These are phyloP conservation scores for Podarcis muralis DNA, from an alignment of 2,113 vertebrate genomes.

Conservation along the genomic window DNA sequence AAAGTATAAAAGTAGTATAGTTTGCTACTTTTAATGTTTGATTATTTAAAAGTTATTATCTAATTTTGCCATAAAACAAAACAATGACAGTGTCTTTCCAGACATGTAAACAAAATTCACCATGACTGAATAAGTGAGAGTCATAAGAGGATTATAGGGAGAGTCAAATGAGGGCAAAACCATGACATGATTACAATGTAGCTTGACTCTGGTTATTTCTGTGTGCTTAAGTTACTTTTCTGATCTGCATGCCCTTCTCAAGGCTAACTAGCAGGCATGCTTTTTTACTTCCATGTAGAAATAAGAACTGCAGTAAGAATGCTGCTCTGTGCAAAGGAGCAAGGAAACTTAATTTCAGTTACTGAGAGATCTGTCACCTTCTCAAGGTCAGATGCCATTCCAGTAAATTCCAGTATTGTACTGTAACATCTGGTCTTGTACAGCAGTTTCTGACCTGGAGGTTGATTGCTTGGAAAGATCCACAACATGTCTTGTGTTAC, in stretches of 20 bases:
- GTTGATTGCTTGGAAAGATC: background rate
- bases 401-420: background rate
- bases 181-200: conserved; percentile 16
- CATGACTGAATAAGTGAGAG: conserved; percentile 19
- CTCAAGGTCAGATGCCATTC: background rate
- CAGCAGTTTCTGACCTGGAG: background rate
- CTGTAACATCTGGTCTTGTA: background rate
- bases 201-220: conserved; percentile 13
- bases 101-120: conserved; percentile 14
- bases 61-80: background rate
- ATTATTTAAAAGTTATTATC: background rate
- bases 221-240: background rate
- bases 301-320: background rate
- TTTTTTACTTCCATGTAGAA: background rate
- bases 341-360: conserved; percentile 6
- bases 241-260: background rate
- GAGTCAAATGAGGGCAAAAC: conserved; percentile 15
- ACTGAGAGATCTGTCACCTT: background rate
- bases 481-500: background rate
- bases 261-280: background rate
- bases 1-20: background rate
- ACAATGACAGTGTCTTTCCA: too few species aligned
- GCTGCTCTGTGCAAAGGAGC: background rate
- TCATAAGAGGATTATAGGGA: conserved; percentile 13
- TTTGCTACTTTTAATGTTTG: background rate